These are phyloP conservation scores for Dendrocincla fuliginosa DNA, from an alignment of 2,797 vertebrate species.

Conservation along the genomic window DNA sequence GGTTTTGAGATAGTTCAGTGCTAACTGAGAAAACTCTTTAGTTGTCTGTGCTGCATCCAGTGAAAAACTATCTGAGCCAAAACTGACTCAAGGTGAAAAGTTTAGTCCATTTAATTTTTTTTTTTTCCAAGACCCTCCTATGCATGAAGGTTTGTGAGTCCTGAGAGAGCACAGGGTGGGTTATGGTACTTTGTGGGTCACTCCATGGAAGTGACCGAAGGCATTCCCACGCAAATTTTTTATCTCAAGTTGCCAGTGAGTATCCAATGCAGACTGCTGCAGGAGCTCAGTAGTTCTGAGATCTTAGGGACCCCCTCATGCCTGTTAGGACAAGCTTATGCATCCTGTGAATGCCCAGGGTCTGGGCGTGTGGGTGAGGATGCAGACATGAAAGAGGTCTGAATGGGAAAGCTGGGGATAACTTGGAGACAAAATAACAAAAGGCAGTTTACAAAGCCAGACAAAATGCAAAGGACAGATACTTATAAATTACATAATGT, in stretches of 20 bases:
- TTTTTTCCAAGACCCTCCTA: not conserved
- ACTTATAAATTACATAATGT: not conserved
- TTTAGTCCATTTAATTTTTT: not conserved
- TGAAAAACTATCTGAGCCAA: not conserved
- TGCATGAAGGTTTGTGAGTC: rapidly evolving
- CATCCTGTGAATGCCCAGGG: not conserved
- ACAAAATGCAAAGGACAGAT: not conserved
- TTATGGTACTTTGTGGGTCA: not conserved
- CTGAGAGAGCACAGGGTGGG: not conserved
- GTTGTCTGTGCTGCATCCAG: not conserved
- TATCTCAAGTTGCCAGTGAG: not conserved
- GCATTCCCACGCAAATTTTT: not conserved
- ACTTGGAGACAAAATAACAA: not conserved
- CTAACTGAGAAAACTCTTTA: not conserved
- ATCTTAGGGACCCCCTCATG: not conserved
- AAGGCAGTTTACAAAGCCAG: not conserved
- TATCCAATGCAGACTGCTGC: not conserved
- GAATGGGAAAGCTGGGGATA: not conserved
- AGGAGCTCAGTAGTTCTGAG: not conserved
- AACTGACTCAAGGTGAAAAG: not conserved
- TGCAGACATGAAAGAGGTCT: not conserved
- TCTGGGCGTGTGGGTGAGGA: not conserved
- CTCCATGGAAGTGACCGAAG: not conserved
- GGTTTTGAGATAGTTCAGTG: rapidly evolving
- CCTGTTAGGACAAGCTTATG: not conserved